Evolutionary conservation across 2,888 invertebrate genomes (phyloP).

Genomic region (Diadegma fenestrale): DNA sequence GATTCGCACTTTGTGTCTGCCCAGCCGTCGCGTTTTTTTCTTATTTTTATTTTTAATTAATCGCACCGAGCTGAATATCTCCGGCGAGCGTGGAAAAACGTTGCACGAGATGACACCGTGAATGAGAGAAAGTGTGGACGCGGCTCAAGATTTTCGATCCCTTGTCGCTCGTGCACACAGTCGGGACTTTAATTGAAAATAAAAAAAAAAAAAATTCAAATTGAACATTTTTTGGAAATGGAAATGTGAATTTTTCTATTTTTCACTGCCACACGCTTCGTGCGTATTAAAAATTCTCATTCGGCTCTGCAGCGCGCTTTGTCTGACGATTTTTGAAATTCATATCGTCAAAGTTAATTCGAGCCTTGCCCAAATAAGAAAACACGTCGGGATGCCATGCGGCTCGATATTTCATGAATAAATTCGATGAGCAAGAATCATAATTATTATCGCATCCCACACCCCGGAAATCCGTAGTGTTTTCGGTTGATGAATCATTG

Average conservation of each 20-base stretch:
- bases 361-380: conserved; percentile 2
- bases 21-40: too few relatives aligned
- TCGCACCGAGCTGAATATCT: conserved; percentile 47
- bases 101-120: conserved; percentile 20
- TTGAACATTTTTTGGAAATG: neutral
- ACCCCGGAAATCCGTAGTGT: conserved; percentile 49
- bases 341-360: neutral
- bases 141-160: neutral
- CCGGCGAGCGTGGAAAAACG: conserved; percentile 26
- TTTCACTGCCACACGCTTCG: neutral
- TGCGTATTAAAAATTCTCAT: neutral
- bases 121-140: conserved; percentile 13
- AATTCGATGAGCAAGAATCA: neutral
- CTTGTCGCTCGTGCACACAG: neutral
- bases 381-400: neutral
- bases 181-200: neutral
- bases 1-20: conserved; percentile 27
- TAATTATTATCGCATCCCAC: conserved; percentile 6
- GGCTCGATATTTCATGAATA: conserved; percentile 4
- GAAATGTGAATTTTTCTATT: neutral
- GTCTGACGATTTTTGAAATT: neutral
- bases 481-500: conserved; percentile 66
- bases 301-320: neutral
- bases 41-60: conserved; percentile 57
- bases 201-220: too few relatives aligned